phyloP scores from a whole-genome alignment of 2,888 invertebrate genomes.

The Melipona bicolor region DNA sequence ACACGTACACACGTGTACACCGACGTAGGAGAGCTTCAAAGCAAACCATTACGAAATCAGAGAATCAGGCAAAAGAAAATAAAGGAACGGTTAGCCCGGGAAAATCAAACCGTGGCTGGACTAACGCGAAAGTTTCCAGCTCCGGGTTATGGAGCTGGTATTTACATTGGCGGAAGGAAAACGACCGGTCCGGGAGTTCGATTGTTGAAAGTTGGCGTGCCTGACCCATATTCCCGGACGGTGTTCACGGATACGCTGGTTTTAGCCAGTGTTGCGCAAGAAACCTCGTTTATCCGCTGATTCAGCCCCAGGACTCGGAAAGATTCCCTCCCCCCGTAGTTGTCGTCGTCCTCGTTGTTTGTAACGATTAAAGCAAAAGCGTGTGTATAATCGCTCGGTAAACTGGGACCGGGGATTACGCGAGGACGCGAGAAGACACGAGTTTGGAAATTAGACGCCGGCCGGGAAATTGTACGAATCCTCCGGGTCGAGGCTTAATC shows the following conservation, averaged over 20 bases:
- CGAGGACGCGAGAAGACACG: constrained; percentile 17
- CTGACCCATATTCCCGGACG: constrained; percentile 38
- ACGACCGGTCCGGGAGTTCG: constrained; percentile 31
- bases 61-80: constrained; percentile 15
- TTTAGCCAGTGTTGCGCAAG: not conserved
- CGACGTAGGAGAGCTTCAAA: not conserved
- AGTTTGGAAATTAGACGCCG: constrained; percentile 53
- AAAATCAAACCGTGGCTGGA: constrained; percentile 7
- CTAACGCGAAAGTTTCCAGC: constrained; percentile 45
- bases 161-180: constrained; percentile 52
- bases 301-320: not conserved
- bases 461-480: constrained; percentile 48
- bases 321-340: constrained; percentile 11
- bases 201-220: constrained; percentile 30
- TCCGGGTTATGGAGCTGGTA: constrained; percentile 34
- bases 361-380: constrained; percentile 42
- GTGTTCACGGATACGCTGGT: not conserved
- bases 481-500: constrained; percentile 59
- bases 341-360: constrained; percentile 19
- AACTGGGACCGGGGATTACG: constrained; percentile 40
- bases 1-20: not conserved
- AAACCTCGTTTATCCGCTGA: constrained; percentile 21
- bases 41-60: not conserved
- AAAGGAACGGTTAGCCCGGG: constrained; percentile 7
- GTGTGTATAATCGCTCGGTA: constrained; percentile 41